These are phyloP conservation scores for Helostoma temminkii DNA, from an alignment of 2,797 vertebrate genomes.

Conservation along the genomic window DNA sequence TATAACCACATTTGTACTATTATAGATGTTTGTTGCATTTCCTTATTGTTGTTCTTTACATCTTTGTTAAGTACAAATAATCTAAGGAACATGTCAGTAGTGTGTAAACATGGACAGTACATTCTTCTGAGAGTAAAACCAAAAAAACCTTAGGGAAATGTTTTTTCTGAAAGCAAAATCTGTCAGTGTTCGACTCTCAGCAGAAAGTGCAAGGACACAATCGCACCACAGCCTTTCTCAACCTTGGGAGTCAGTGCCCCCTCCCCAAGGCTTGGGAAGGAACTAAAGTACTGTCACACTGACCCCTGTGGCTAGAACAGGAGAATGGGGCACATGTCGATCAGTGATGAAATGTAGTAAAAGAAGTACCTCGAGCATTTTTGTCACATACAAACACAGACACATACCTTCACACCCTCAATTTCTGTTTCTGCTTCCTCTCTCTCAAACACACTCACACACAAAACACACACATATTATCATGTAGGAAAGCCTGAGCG, in stretches of 20 bases:
- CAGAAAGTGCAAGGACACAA: constrained; percentile 69
- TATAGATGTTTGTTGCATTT: background rate
- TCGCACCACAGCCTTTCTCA: constrained; percentile 61
- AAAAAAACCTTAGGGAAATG: constrained; percentile 59
- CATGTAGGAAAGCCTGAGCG: background rate
- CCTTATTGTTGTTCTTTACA: background rate
- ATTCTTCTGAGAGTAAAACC: constrained; percentile 23
- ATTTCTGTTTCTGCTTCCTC: constrained; percentile 5
- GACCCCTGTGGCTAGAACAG: constrained; percentile 71
- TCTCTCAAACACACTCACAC: background rate
- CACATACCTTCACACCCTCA: constrained; percentile 28
- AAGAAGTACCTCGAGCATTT: constrained; percentile 32
- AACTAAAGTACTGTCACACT: constrained; percentile 68
- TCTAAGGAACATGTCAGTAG: constrained; percentile 20
- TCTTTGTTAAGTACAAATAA: background rate
- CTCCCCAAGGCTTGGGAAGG: constrained; percentile 40
- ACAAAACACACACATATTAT: constrained; percentile 3
- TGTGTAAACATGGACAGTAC: constrained; percentile 47
- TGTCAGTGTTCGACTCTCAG: constrained; percentile 44
- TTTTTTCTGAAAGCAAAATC: constrained; percentile 35
- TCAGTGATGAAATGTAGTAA: constrained; percentile 62
- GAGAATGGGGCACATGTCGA: constrained; percentile 61
- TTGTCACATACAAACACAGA: constrained; percentile 32
- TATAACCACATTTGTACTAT: background rate
- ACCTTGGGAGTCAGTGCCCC: constrained; percentile 64